phyloP scores from a whole-genome alignment of 2,113 vertebrate genomes.

The Atlantisia rogersi region DNA sequence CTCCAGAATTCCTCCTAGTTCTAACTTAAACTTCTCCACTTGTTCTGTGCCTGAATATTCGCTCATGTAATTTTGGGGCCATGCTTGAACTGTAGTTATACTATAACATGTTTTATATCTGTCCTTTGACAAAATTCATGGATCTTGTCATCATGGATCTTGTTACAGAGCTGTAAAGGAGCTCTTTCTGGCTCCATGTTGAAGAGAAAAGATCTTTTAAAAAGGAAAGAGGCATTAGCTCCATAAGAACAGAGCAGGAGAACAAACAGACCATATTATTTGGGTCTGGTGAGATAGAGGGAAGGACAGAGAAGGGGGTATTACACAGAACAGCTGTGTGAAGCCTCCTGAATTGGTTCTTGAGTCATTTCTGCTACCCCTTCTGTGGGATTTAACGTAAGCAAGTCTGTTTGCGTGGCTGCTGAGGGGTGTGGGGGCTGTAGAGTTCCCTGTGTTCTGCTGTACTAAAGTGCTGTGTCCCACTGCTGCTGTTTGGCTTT shows the following conservation, averaged over 20 bases:
- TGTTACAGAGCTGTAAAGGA: neutral
- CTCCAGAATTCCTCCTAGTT: neutral
- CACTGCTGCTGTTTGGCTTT: neutral
- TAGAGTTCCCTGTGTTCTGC: neutral
- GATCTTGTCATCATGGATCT: neutral
- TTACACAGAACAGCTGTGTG: neutral
- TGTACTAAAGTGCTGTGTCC: rapidly evolving
- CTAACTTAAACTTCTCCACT: neutral
- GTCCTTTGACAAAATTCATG: neutral
- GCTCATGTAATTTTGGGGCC: neutral
- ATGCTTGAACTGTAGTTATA: neutral
- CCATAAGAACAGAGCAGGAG: neutral
- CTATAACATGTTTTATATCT: neutral
- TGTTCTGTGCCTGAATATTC: neutral
- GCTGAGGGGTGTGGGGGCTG: neutral
- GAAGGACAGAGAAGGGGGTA: neutral
- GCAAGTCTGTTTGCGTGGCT: neutral
- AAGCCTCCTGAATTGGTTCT: neutral
- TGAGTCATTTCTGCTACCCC: rapidly evolving
- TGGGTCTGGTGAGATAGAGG: neutral
- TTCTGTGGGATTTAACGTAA: neutral
- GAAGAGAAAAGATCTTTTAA: neutral
- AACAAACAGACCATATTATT: neutral
- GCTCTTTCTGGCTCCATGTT: neutral
- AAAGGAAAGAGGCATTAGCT: neutral